Base-by-base conservation (phyloP, 92 coral and sea anemone species). In the Palythoa heliodiscus region DNA sequence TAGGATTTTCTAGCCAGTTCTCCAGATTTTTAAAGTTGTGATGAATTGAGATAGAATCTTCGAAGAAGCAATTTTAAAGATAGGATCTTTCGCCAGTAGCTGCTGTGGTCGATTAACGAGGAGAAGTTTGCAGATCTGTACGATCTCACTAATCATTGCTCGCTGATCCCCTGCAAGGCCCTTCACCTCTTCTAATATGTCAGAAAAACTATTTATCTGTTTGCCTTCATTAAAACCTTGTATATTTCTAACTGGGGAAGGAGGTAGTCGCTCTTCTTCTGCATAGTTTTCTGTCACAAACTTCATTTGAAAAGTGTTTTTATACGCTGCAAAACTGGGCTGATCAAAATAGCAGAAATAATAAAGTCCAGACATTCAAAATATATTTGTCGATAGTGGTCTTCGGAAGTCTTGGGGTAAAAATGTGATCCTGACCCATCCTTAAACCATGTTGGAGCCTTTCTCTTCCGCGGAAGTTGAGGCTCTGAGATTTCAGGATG, bases 71-170 rank as follows among this genome's bases (percentile, higher is more conserved):
- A n/a, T n/a, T n/a, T n/a, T n/a, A n/a, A 88, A 38, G 91, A 87
- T 79, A 91, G n/a, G 89, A 87, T 71, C 83, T 89, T 76, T 87
- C 91, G 23, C 88, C 93, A 20, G 93, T 83, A 38, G 89, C 88
- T 71, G 88, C 75, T 35, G 89, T 90, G 66, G 91, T 50, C 89
- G 91, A 53, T 77, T 88, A 50, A 90, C 90, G 87, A 52, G 91
- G 50, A 88, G 87, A 19, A 91, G 68, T 78, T 86, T 82, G 82
- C 94, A 91, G 37, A 91, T 69, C 29, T 35, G 58, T 17, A 86
- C 67, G 47, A 89, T 86, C 54, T 91, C 69, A 40, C 87, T 57
- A 73, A 91, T 88, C 48, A 91, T 83, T 29, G 40, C 40, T 88
- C 66, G 83, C 85, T 82, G 83, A 64, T 73, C 77, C 54, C 22